Conservation (phyloP, 1,140 invertebrate species). For the Megalonaias nervosa region DNA sequence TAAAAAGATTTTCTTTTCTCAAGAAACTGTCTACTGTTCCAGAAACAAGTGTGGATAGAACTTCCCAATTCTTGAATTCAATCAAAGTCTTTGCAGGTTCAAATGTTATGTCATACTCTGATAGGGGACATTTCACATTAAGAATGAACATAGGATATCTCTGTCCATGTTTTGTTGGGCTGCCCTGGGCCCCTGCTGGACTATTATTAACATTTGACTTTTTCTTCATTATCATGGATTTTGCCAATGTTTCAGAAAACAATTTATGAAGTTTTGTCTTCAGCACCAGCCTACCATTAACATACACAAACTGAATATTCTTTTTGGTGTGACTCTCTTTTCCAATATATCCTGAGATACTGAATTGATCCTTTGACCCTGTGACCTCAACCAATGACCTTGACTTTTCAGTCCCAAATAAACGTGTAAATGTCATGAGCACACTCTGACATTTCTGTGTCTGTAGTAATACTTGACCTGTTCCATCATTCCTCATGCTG, state of each 20-base stretch:
- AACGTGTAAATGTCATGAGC: constrained; percentile 72
- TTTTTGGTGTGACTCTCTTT: constrained; percentile 71
- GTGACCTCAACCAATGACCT: constrained; percentile 72
- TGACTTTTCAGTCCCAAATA: constrained; percentile 73
- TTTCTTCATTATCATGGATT: constrained; percentile 52
- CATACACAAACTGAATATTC: constrained; percentile 77
- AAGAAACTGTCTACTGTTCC: constrained; percentile 71
- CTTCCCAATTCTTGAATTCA: constrained; percentile 77
- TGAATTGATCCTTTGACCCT: constrained; percentile 73
- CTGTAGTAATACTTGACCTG: constrained; percentile 75
- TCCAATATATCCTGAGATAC: constrained; percentile 75
- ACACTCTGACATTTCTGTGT: constrained; percentile 74
- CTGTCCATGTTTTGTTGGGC: constrained; percentile 64
- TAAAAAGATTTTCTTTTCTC: constrained; percentile 45
- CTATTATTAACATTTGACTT: constrained; percentile 39
- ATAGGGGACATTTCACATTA: constrained; percentile 76
- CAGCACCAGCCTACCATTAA: constrained; percentile 77
- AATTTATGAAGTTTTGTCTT: constrained; percentile 74
- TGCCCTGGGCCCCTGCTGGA: constrained; percentile 26
- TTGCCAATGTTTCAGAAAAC: constrained; percentile 70
- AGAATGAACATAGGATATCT: constrained; percentile 76
- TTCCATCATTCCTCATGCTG: constrained; percentile 77
- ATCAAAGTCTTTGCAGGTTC: constrained; percentile 74
- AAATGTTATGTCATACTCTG: constrained; percentile 75
- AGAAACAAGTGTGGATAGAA: constrained; percentile 73